These are phyloP conservation scores for Pocillopora verrucosa DNA, from an alignment of 64 coral and sea anemone genomes.

Conservation along the genomic window DNA sequence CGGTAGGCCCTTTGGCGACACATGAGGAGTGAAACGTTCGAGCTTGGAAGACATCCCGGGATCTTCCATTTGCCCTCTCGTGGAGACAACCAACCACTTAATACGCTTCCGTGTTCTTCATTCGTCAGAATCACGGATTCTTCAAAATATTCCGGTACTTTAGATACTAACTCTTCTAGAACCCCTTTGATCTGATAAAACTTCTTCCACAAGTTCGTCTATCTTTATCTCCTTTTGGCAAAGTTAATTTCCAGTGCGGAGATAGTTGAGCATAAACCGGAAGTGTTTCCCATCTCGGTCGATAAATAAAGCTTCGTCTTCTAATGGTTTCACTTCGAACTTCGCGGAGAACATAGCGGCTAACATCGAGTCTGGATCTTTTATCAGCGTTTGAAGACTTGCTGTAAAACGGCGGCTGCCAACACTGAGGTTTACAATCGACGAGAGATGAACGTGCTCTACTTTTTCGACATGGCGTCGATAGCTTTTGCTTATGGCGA, in stretches of 20 bases:
- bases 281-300: conserved; percentile 33
- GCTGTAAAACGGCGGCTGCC: conserved; percentile 79
- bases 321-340: conserved; percentile 12
- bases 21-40: conserved; percentile 39
- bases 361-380: conserved; percentile 84
- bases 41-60: conserved; percentile 22
- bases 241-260: not conserved
- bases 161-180: not conserved
- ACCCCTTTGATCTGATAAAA: conserved; percentile 5
- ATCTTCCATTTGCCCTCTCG: not conserved
- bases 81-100: not conserved
- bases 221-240: conserved; percentile 28
- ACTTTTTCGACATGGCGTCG: not conserved
- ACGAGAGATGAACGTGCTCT: conserved; percentile 4
- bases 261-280: conserved; percentile 30
- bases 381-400: conserved; percentile 67
- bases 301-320: conserved; percentile 23
- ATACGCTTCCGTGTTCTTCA: conserved; percentile 13
- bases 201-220: not conserved
- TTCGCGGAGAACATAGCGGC: conserved; percentile 88
- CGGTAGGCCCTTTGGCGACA: conserved; percentile 26
- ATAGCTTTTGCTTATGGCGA: conserved; percentile 28
- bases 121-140: not conserved
- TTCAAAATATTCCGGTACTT: not conserved
- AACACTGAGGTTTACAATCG: conserved; percentile 75